Conservation (phyloP, 2,113 vertebrate species). For the Oreochromis niloticus region DNA sequence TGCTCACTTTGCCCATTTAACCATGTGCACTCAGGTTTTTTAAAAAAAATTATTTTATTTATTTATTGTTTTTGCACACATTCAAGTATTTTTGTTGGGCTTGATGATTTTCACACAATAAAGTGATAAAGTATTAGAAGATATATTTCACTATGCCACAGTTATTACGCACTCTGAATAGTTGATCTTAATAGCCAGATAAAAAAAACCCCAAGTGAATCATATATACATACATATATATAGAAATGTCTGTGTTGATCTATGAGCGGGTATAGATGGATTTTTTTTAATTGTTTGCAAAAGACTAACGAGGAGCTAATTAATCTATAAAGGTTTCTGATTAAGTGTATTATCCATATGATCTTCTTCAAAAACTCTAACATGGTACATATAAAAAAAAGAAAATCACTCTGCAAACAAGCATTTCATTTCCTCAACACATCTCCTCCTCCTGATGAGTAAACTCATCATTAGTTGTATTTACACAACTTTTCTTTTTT, state of each 20-base stretch:
- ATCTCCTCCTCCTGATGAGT: neutral
- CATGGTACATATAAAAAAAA: neutral
- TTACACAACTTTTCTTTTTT: neutral
- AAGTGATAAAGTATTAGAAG: neutral
- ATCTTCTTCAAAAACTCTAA: neutral
- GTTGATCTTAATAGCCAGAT: neutral
- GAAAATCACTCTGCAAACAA: neutral
- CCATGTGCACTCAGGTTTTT: neutral
- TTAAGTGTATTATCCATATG: neutral
- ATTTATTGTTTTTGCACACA: neutral
- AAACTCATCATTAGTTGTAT: neutral
- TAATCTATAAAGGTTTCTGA: neutral
- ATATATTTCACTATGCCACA: neutral
- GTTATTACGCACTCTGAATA: neutral
- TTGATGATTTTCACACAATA: neutral
- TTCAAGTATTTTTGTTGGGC: neutral
- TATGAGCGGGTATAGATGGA: neutral
- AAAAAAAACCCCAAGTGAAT: accelerated
- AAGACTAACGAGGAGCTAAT: neutral
- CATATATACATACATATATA: neutral
- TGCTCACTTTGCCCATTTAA: neutral
- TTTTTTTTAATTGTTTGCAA: neutral
- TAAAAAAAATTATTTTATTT: neutral
- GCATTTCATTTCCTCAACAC: neutral
- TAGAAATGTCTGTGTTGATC: neutral